Base-by-base conservation (phyloP, 2,113 vertebrate species). In the Neoarius graeffei region DNA sequence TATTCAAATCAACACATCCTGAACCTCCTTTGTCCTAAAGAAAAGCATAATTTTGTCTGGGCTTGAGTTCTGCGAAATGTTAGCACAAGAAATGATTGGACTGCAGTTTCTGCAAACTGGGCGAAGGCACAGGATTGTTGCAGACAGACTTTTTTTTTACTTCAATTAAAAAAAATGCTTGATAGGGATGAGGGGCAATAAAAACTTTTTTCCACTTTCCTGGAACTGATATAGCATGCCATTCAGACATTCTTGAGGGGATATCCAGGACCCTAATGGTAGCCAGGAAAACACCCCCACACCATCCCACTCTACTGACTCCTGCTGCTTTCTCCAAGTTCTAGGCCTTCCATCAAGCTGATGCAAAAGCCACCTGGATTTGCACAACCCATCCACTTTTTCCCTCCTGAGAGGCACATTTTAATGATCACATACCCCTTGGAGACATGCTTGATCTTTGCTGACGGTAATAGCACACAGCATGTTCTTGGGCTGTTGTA, bases 391-490 rank as follows among this genome's bases (percentile, higher is more conserved):
- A 7, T 57, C 8, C 57, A 80, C 25, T 8, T 30, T 80, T 81
- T 81, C 19, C 35, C 56, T 60, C 27, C 27, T 81, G 35, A 59
- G n/a, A 60, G 56, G n/a, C 15, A 35, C 56, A 60, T 60, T 35
- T 30, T 81, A 60, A 60, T 60, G 77, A 80, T 57, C 54, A 30
- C 57, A 54, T 30, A 57, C 14, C 54, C 6, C 77, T 23, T 60
- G 57, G 30, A 81, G 27, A 60, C 80, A 35, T 81, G 57, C 56
- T 62, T 81, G 80, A 42, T 60, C 57, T 81, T 81, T 81, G 56
- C 56, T 54, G 76, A 35, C 8, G 59, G 54, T 81, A 62, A 62
- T 11, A 59, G 57, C 57, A 81, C 80, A 19, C 80, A 42, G 57
- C 57, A 81, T 81, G 56, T 9, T 60, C 27, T 60, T 60, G 0